Conservation (phyloP, 2,113 vertebrate species). For the Dolichallabes microphthalmus region DNA sequence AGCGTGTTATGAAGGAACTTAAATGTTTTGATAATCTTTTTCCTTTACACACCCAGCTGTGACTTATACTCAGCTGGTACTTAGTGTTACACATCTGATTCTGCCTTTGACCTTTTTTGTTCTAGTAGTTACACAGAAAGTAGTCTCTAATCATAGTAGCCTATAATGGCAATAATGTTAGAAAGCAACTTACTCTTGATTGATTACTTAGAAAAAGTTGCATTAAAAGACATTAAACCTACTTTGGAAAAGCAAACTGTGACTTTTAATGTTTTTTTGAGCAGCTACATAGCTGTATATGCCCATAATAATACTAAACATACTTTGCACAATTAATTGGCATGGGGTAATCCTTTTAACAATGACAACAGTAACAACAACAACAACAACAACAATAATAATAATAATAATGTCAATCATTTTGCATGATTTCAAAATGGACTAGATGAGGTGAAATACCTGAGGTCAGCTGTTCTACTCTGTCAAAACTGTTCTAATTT, state of each 20-base stretch:
- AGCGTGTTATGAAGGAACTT: neutral
- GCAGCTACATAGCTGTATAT: neutral
- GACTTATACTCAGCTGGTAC: conserved; percentile 12
- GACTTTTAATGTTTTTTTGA: neutral
- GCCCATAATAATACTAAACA: neutral
- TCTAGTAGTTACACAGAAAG: neutral
- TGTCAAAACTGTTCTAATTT: neutral
- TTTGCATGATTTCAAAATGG: too few species aligned
- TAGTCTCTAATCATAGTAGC: neutral
- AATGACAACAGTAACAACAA: neutral
- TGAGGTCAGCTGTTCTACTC: neutral
- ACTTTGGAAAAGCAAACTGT: neutral
- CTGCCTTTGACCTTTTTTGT: neutral
- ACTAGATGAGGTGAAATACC: neutral
- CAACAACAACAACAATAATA: neutral
- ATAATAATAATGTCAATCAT: neutral
- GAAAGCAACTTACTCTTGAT: neutral
- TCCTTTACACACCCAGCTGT: neutral
- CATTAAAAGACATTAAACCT: neutral
- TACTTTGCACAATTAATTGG: neutral
- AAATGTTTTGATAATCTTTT: neutral
- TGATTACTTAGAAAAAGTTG: neutral
- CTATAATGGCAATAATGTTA: neutral
- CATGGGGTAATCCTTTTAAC: neutral
- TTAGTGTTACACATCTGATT: neutral